phyloP scores from a whole-genome alignment of 2,888 invertebrate species.

The Drosophila nigricruria region DNA sequence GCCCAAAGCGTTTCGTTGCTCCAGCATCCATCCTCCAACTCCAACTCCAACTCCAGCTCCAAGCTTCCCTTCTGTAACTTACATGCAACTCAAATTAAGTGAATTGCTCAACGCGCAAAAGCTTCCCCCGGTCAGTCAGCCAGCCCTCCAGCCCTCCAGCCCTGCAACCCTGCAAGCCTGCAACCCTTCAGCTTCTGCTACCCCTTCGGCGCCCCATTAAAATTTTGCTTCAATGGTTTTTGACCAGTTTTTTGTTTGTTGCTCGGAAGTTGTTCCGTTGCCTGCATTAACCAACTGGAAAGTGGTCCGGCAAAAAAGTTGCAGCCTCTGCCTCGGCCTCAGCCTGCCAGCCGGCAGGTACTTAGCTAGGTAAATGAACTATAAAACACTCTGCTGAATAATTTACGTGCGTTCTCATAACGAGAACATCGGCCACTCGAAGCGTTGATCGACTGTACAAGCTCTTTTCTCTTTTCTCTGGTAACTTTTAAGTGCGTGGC shows the following conservation, averaged over 20 bases:
- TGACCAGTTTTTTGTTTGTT: constrained; percentile 67
- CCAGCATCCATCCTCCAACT: constrained; percentile 2
- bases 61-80: constrained; percentile 34
- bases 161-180: constrained; percentile 6
- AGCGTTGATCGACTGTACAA: constrained; percentile 34
- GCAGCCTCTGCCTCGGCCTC: constrained; percentile 2
- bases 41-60: neutral
- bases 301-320: constrained; percentile 51
- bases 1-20: constrained; percentile 34
- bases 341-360: constrained; percentile 19
- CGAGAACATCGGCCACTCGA: constrained; percentile 41
- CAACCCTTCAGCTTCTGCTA: constrained; percentile 4
- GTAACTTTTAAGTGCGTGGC: neutral
- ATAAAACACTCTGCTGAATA: constrained; percentile 68
- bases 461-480: constrained; percentile 7
- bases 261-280: constrained; percentile 61
- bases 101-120: constrained; percentile 68
- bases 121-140: constrained; percentile 12
- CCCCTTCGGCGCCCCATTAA: constrained; percentile 61
- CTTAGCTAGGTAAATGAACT: constrained; percentile 75
- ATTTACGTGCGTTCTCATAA: constrained; percentile 59
- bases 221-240: constrained; percentile 77
- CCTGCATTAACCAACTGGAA: constrained; percentile 48
- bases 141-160: neutral
- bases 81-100: constrained; percentile 77